Base-by-base conservation (phyloP, 1,140 invertebrate genomes). In the Lepidotrigona ventralis region DNA sequence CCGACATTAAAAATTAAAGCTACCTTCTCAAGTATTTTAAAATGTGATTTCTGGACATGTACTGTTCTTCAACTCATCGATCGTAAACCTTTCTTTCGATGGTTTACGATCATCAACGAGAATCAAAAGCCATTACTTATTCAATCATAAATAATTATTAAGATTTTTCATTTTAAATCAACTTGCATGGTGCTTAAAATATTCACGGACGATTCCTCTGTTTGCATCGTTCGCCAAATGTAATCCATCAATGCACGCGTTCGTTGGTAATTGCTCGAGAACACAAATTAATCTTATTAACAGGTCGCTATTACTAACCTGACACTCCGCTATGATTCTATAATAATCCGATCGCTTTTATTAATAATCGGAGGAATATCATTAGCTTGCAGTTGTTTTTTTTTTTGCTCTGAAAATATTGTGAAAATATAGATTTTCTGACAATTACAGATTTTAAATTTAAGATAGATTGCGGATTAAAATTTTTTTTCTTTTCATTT, bases 181-280 rank as follows among this genome's bases (percentile, higher is more conserved):
- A 23, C 1, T n/a, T 6, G 17, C 11, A 46, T 2, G 33, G 60
- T 60, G 51, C 29, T 26, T 14, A 26, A 33, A 46, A 58, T 23
- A n/a, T n/a, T 66, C 26, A 56, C 4, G 19, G 1, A 51, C 21
- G 63, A 53, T 9, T 23, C 46, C 17, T 9, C 33, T 29, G 15
- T 68, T 46, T 19, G 2, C 19, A 11, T 19, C 5, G 39, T 23
- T 19, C 33, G 46, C 3, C 14, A n/a, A 68, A 54, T 46, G 51
- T n/a, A 21, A 81, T 75, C n/a, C n/a, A 81, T 81, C 58, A 75
- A 81, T 81, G 68, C 11, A 68, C 72, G 51, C 53, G 72, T 66
- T 68, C 23, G 19, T 23, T 46, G 51, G 51, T 75, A 81, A 81
- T 81, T 66, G 63, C 51, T 54, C 79, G 19, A 66, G 71, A 75